Evolutionary conservation across 2,888 invertebrate genomes (phyloP), one percentile per base, ranked within the genome.

Genomic region (Hybos culiciformis): DNA sequence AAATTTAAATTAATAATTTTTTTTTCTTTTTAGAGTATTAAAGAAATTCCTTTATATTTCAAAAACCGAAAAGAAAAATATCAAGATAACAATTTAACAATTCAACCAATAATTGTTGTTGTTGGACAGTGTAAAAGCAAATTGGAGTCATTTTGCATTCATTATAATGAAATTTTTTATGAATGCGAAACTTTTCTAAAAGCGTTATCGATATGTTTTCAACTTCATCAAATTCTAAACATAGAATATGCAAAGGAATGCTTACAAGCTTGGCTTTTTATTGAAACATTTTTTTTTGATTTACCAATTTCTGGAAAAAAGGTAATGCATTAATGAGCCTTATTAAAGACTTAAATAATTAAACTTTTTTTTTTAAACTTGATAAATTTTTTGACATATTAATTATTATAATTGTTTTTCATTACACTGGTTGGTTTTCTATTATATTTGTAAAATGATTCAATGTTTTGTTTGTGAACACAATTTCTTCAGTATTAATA

Each of bases 241-340:
- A 31, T 39, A 19, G 19, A 39, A 39, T 39, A 39, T 23, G 39
- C 39, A 3, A 39, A 39, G 11, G 39, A 39, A 14, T 39, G 39
- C 14, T 19, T 20, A 12, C 39, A 39, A 15, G 39, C 32, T 14
- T 39, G 39, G 39, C 31, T 14, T 32, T 39, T 39, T 31, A 39
- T 39, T 26, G 31, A 39, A 14, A 1, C 4, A 3, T 32, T 21
- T 21, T 39, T 39, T 39, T 39, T 31, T 29, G n/a, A 39, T 31
- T 31, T 39, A 18, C 19, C 31, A 19, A 21, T 23, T 19, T 39
- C 21, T 15, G 18, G 19, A 33, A 33, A 39, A 39, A 32, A 39
- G 7, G 20, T 37, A 20, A 37, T n/a, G n/a, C 37, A n/a, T 37
- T 20, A 21, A 21, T 14, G 12, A 20, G 8, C n/a, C 14, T 21